A percentile compares a stretch with the other conserved stretches of the same genome.
These are phyloP conservation scores for Nephotettix cincticeps DNA, from an alignment of 1,140 invertebrate genomes.

Conservation along the genomic window DNA sequence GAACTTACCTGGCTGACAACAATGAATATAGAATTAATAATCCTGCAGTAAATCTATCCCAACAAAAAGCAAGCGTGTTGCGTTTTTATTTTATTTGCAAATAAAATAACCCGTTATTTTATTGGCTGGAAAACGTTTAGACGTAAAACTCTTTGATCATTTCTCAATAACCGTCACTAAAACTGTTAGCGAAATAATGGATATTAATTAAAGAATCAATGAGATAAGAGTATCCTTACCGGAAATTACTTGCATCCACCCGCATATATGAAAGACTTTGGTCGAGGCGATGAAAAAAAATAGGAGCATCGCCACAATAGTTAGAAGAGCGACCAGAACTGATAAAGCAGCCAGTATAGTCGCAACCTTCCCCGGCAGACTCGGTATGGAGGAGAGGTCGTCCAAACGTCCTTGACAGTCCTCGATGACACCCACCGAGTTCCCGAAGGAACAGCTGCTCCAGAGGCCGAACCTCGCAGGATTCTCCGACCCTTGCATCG, in stretches of 20 bases:
- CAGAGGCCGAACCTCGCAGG: slow-evolving; percentile 92
- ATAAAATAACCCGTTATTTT: too few relatives aligned
- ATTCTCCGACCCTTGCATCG: slow-evolving; percentile 69
- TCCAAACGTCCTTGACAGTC: slow-evolving; percentile 81
- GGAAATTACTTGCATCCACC: slow-evolving; percentile 90
- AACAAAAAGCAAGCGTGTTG: too few relatives aligned
- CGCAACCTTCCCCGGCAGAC: slow-evolving; percentile 74
- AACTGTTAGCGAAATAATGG: too few relatives aligned
- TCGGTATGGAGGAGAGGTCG: slow-evolving; percentile 79
- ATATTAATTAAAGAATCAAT: too few relatives aligned
- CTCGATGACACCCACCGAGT: slow-evolving; percentile 50
- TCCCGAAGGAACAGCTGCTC: slow-evolving; percentile 69
- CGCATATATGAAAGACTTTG: slow-evolving; percentile 90
- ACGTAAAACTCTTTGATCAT: too few relatives aligned
- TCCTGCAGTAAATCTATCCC: too few relatives aligned
- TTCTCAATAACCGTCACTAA: too few relatives aligned
- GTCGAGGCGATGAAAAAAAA: slow-evolving; percentile 95
- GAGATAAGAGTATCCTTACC: slow-evolving; percentile 60
- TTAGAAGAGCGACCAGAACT: slow-evolving; percentile 79
- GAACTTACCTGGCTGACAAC: too few relatives aligned
- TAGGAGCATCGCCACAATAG: slow-evolving; percentile 84
- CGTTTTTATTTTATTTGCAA: too few relatives aligned
- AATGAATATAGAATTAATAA: too few relatives aligned
- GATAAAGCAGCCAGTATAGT: slow-evolving; percentile 87
- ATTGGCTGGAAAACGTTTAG: too few relatives aligned